Percentiles rank a stretch among this genome's conserved stretches.
Evolutionary conservation across 1,140 invertebrate genomes (phyloP).

Genomic region (Drosophila albomicans): DNA sequence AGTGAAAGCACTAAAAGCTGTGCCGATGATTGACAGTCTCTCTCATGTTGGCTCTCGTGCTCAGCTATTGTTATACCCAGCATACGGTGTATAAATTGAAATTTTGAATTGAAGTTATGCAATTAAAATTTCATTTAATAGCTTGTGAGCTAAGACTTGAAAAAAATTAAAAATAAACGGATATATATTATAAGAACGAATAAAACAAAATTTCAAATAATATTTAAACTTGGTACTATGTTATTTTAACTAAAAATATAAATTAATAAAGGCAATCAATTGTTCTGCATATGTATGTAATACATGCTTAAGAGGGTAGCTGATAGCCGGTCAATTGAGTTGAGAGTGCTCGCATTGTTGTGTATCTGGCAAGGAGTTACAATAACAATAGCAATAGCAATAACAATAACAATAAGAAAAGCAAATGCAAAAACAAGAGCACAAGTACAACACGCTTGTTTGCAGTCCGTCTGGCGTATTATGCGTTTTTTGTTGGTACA

Average conservation of each 20-base stretch:
- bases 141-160: too few relatives aligned
- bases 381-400: constrained; percentile 5
- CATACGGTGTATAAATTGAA: not conserved
- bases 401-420: constrained; percentile 2
- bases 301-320: constrained; percentile 6
- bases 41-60: not conserved
- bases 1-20: constrained; percentile 7
- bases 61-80: constrained; percentile 3
- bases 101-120: too few relatives aligned
- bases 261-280: too few relatives aligned
- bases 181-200: too few relatives aligned
- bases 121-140: too few relatives aligned
- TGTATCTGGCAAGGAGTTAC: constrained; percentile 11
- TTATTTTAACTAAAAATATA: too few relatives aligned
- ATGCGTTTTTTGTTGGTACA: constrained; percentile 78
- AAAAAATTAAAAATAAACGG: too few relatives aligned
- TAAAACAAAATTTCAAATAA: too few relatives aligned
- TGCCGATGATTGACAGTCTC: not conserved
- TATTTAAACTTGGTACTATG: too few relatives aligned
- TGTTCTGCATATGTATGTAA: too few relatives aligned
- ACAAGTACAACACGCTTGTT: constrained; percentile 23
- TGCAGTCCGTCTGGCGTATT: constrained; percentile 47
- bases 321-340: not conserved
- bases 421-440: constrained; percentile 25
- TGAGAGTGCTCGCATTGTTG: constrained; percentile 5